phyloP scores from a whole-genome alignment of 64 coral and sea anemone genomes.

The Trachythela sp. region DNA sequence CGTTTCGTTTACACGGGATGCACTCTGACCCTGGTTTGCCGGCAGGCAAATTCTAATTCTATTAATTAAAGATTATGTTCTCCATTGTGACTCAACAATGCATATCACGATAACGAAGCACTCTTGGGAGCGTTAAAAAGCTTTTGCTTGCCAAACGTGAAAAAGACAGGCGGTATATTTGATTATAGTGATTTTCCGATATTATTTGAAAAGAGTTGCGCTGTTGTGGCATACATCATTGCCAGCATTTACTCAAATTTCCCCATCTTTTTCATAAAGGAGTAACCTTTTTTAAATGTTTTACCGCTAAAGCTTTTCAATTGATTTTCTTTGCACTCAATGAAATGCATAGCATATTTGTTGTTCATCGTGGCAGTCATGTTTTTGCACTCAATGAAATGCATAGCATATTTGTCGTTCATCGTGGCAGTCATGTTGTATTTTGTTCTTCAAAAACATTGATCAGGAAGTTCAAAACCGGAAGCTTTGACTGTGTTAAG shows the following conservation, averaged over 20 bases:
- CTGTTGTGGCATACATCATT: background rate
- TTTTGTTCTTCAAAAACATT: background rate
- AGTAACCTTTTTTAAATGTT: constrained; percentile 6
- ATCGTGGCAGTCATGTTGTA: background rate
- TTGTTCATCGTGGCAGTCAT: no score
- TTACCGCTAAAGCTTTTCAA: background rate
- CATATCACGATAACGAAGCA: no score
- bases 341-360: background rate
- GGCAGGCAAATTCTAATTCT: no score
- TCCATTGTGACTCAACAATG: no score
- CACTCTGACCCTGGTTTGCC: no score
- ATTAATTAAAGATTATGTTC: no score
- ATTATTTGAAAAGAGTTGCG: constrained; percentile 1
- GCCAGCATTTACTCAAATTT: constrained; percentile 1
- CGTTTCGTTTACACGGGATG: no score
- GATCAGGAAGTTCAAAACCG: background rate
- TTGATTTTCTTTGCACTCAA: background rate
- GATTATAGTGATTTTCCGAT: background rate
- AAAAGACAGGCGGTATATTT: no score
- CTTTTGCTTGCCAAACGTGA: no score
- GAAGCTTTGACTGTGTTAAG: background rate
- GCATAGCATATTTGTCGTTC: background rate
- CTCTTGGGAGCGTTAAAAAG: no score
- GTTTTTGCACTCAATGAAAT: background rate
- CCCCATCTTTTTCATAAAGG: constrained; percentile 4